A percentile compares a stretch with the other conserved stretches of the same genome.
phyloP scores from a whole-genome alignment of 64 coral and sea anemone genomes.

The Porites australiensis region DNA sequence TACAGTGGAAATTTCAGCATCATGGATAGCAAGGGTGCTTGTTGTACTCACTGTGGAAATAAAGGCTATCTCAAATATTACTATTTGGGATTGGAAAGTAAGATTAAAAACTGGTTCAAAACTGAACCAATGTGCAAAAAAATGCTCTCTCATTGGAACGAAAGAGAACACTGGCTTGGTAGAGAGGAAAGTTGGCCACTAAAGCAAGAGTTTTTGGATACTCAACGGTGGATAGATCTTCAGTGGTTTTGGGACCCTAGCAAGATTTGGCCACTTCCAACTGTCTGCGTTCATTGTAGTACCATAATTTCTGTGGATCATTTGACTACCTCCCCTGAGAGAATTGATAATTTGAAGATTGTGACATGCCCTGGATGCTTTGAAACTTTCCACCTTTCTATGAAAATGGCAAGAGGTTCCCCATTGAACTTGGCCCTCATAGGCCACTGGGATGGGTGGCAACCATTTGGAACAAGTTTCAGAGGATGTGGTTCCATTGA shows the following conservation, averaged over 20 bases:
- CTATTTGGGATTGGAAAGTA: conserved; percentile 67
- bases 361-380: conserved; percentile 74
- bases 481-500: conserved; percentile 67
- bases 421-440: conserved; percentile 59
- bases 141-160: conserved; percentile 64
- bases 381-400: conserved; percentile 52
- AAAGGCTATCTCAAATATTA: conserved; percentile 73
- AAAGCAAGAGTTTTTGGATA: conserved; percentile 66
- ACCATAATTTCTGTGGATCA: conserved; percentile 53
- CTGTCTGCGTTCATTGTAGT: conserved; percentile 38
- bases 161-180: conserved; percentile 65
- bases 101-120: conserved; percentile 86
- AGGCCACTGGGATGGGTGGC: conserved; percentile 85
- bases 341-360: conserved; percentile 23
- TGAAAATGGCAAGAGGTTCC: conserved; percentile 42
- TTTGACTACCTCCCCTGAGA: conserved; percentile 38
- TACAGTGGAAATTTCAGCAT: conserved; percentile 82
- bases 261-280: conserved; percentile 51
- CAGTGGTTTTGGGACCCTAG: conserved; percentile 75
- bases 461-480: conserved; percentile 86
- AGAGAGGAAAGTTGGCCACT: conserved; percentile 59
- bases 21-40: conserved; percentile 67
- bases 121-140: conserved; percentile 57
- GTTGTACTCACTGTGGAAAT: conserved; percentile 70
- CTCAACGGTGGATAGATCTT: conserved; percentile 63